These are phyloP conservation scores for Drosophila eohydei DNA, from an alignment of 2,888 invertebrate species.

Conservation along the genomic window DNA sequence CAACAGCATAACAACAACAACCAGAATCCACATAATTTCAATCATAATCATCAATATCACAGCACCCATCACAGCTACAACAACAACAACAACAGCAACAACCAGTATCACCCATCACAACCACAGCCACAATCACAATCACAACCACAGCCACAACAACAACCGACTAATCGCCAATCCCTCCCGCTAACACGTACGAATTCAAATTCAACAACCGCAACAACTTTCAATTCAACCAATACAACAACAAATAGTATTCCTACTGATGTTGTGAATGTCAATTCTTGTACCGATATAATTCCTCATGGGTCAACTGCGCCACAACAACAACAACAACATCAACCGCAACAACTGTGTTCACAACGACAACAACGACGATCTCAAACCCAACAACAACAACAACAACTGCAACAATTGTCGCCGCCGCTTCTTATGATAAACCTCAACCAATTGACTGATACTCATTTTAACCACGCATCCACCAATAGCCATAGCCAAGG, in stretches of 20 bases:
- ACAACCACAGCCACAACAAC: conserved; percentile 72
- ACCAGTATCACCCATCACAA: conserved; percentile 42
- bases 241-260: conserved; percentile 84
- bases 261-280: conserved; percentile 85
- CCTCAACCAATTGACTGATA: conserved; percentile 65
- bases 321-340: conserved; percentile 50
- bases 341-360: conserved; percentile 59
- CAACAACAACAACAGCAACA: conserved; percentile 47
- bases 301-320: conserved; percentile 75
- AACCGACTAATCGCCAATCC: conserved; percentile 83
- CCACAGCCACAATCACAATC: conserved; percentile 65
- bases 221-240: conserved; percentile 82
- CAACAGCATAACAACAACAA: conserved; percentile 32
- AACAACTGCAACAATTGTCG: conserved; percentile 51
- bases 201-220: conserved; percentile 85
- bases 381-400: conserved; percentile 36
- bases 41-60: conserved; percentile 52
- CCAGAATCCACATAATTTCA: conserved; percentile 32
- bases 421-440: conserved; percentile 61
- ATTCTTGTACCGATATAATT: conserved; percentile 85
- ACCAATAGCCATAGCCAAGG: conserved; percentile 73
- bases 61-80: conserved; percentile 45
- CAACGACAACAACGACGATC: conserved; percentile 56
- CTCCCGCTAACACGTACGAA: conserved; percentile 83
- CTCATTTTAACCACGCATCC: conserved; percentile 72